Evolutionary conservation across 2,888 invertebrate species (phyloP).

Genomic region (Zaprionus obscuricornis): DNA sequence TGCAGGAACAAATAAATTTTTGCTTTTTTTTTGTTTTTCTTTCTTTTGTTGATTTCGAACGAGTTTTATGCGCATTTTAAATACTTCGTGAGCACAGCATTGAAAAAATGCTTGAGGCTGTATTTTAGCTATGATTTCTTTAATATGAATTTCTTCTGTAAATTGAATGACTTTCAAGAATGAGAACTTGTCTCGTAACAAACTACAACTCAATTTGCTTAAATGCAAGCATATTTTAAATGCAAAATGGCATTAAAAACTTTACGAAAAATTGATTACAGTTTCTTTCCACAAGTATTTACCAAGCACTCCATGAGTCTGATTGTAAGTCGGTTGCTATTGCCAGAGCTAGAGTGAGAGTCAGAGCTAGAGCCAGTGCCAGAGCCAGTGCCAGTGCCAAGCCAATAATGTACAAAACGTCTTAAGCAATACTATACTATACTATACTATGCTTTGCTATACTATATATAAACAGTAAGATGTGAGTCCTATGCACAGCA

Average conservation of each 20-base stretch:
- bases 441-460: too few relatives aligned
- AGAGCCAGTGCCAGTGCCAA: constrained; percentile 31
- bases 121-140: constrained; percentile 22
- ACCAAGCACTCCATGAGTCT: constrained; percentile 63
- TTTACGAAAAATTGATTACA: constrained; percentile 66
- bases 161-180: not conserved
- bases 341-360: constrained; percentile 28
- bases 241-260: constrained; percentile 65
- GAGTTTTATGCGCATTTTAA: constrained; percentile 53
- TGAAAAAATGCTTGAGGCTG: constrained; percentile 29
- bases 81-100: not conserved
- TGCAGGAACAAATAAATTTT: constrained; percentile 70
- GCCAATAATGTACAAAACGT: constrained; percentile 60
- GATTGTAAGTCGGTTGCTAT: constrained; percentile 44
- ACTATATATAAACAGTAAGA: constrained; percentile 30
- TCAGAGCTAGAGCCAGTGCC: too few relatives aligned
- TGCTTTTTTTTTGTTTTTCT: too few relatives aligned
- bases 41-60: constrained; percentile 16
- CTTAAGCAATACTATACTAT: constrained; percentile 49
- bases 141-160: not conserved
- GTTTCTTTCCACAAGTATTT: constrained; percentile 53
- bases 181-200: not conserved
- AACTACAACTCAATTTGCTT: constrained; percentile 31
- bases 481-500: constrained; percentile 10
- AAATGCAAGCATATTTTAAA: constrained; percentile 50